These are phyloP conservation scores for Trichomycterus rosablanca DNA, from an alignment of 2,113 vertebrate genomes.

Conservation along the genomic window DNA sequence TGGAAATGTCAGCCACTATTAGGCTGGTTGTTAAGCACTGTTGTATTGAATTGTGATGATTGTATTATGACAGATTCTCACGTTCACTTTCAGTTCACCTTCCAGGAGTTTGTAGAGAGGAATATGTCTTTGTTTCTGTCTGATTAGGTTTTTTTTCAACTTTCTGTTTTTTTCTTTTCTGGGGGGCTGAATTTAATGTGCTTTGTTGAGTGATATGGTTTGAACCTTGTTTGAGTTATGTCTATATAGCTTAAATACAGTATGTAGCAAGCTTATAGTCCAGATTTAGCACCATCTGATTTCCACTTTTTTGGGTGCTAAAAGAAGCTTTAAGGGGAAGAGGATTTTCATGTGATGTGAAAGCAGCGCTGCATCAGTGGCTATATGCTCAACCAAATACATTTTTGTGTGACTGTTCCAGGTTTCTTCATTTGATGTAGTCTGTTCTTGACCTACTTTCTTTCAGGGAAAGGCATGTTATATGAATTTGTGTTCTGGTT, in stretches of 20 bases:
- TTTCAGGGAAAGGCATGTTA: conserved; percentile 39
- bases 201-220: conserved; percentile 32
- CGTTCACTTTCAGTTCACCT: conserved; percentile 26
- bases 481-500: conserved; percentile 40
- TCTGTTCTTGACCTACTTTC: conserved; percentile 55
- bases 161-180: not conserved
- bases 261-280: no score
- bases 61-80: conserved; percentile 31
- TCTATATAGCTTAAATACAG: no score
- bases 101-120: conserved; percentile 11
- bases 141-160: not conserved
- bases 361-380: no score
- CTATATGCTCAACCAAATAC: no score
- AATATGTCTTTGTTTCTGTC: not conserved
- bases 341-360: no score
- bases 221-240: conserved; percentile 45
- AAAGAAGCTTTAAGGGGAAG: no score
- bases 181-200: not conserved
- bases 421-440: conserved; percentile 58
- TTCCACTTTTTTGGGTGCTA: no score
- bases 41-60: conserved; percentile 47
- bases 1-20: conserved; percentile 40
- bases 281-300: no score
- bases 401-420: conserved; percentile 54
- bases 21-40: conserved; percentile 36